Base-by-base conservation (phyloP, 2,797 vertebrate genomes). In the Melanotaenia maccullochi region DNA sequence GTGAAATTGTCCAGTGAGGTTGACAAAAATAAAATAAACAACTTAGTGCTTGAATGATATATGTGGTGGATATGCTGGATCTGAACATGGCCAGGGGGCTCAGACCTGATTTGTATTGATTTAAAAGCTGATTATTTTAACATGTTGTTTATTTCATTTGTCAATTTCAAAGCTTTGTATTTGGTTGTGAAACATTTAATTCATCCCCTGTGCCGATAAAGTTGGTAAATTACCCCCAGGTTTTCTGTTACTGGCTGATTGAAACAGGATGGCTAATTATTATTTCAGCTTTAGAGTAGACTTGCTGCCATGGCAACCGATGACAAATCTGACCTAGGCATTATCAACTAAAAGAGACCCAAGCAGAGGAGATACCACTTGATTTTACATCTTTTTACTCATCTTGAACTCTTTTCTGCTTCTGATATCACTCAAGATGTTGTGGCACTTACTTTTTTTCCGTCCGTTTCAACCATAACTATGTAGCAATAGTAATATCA, bases 251-350 rank as follows among this genome's bases (percentile, higher is more conserved):
- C 7, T 28, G 4, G 5, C 44, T 49, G 61, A 63, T 51, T 51
- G 44, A 49, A 63, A 35, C 44, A 35, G 12, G 28, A n/a, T 49
- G 42, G 42, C 60, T 33, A 49, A 63, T 63, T 5, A 30, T 63
- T 63, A 33, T 63, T 63, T 49, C 28, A 49, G 20, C 20, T 63
- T 63, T 24, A 35, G 6, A 51, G 30, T 33, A 13, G 9, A 16
- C 61, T 16, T 51, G 30, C 12, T 33, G 13, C 44, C 28, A 33
- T 22, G 4, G 14, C 28, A 56, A 56, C 54, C 32, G 16, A 56
- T 56, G 24, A 56, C 14, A 20, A 32, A 56, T 32, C 4, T 18
- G 54, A 32, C 28, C 18, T 8, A 3, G 16, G 25, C 25, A 28
- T 28, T 25, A 54, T 28, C 22, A 16, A 3, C 28, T 32, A 56